Percentiles rank a stretch among this genome's conserved stretches.
phyloP scores from a whole-genome alignment of 2,888 invertebrate genomes.

The Eupithecia pulchellata region DNA sequence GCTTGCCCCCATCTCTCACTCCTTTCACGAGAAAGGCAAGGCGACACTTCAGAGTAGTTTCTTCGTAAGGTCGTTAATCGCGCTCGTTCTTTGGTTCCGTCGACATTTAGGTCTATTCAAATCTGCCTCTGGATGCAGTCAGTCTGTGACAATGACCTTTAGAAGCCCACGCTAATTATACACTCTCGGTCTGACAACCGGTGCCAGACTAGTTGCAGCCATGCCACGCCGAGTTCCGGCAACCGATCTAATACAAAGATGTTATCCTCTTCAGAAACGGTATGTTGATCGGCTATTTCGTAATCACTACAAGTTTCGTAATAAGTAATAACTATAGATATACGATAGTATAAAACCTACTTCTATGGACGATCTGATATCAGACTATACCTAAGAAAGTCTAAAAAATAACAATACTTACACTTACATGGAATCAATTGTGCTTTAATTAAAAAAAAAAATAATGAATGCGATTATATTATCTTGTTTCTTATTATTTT shows the following conservation, averaged over 20 bases:
- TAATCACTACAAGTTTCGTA: constrained; percentile 8
- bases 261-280: constrained; percentile 40
- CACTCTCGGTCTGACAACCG: constrained; percentile 65
- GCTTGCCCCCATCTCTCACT: constrained; percentile 11
- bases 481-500: not conserved
- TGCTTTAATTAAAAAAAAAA: no score
- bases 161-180: constrained; percentile 83
- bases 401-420: no score
- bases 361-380: not conserved
- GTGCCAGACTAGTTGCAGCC: constrained; percentile 70
- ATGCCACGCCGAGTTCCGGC: constrained; percentile 63
- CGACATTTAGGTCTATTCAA: constrained; percentile 67
- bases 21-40: constrained; percentile 15
- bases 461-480: no score
- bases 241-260: constrained; percentile 49
- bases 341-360: not conserved
- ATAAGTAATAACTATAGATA: not conserved
- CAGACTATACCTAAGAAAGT: no score
- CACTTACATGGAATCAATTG: no score
- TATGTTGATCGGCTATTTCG: constrained; percentile 25
- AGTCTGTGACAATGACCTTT: constrained; percentile 84
- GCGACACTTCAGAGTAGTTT: constrained; percentile 8
- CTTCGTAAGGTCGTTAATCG: constrained; percentile 3
- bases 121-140: constrained; percentile 65
- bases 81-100: constrained; percentile 37